phyloP scores from a whole-genome alignment of 2,888 invertebrate species.

The Cephus spinipes region DNA sequence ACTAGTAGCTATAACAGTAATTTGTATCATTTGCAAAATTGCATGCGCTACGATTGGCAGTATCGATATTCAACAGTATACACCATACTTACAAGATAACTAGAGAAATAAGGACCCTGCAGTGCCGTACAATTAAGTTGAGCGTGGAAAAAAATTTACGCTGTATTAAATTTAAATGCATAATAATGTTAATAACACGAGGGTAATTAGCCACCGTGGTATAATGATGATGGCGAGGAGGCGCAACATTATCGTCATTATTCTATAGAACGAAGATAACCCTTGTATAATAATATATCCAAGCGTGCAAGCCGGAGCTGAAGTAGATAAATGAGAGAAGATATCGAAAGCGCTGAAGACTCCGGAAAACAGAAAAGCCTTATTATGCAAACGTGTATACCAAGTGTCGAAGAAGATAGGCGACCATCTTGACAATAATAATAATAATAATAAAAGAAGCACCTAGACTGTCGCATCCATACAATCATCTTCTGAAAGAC shows the following conservation, averaged over 20 bases:
- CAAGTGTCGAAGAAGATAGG: neutral
- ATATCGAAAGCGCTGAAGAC: neutral
- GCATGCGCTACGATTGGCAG: neutral
- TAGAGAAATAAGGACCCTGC: neutral
- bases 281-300: neutral
- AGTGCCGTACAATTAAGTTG: neutral
- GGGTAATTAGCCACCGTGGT: neutral
- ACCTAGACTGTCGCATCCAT: neutral
- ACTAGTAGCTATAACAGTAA: neutral
- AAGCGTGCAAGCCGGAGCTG: neutral
- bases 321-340: neutral
- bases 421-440: neutral
- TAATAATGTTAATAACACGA: neutral
- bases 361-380: neutral
- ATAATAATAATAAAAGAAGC: neutral
- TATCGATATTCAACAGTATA: neutral
- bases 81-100: neutral
- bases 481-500: neutral
- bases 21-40: neutral
- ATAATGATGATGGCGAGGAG: neutral
- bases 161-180: constrained; percentile 1
- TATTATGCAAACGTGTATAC: neutral
- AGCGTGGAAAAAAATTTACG: neutral
- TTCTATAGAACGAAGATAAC: neutral
- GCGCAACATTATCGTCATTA: neutral